phyloP scores from a whole-genome alignment of 1,140 invertebrate species.

The Paralvinella palmiformis region DNA sequence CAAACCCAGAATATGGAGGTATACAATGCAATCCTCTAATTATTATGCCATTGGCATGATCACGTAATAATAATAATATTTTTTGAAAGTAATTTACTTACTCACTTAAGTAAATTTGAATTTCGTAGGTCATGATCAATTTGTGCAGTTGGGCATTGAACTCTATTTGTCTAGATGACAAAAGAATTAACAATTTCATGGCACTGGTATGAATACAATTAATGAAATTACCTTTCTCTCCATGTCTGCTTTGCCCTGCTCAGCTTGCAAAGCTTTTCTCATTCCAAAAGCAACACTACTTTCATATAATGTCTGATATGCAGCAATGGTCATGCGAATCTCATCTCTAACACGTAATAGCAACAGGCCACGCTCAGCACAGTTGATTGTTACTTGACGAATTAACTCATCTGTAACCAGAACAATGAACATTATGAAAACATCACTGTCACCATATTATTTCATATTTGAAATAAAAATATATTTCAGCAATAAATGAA shows the following conservation, averaged over 20 bases:
- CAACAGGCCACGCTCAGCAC: conserved; percentile 89
- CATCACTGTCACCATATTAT: conserved; percentile 44
- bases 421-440: neutral
- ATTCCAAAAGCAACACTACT: conserved; percentile 97
- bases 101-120: too few relatives aligned
- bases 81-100: too few relatives aligned
- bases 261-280: conserved; percentile 86
- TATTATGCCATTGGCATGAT: too few relatives aligned
- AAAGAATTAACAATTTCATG: too few relatives aligned
- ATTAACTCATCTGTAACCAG: conserved; percentile 76
- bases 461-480: too few relatives aligned
- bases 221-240: conserved; percentile 51
- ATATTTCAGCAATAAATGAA: neutral
- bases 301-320: conserved; percentile 91
- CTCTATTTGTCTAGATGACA: too few relatives aligned
- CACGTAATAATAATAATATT: too few relatives aligned
- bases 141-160: too few relatives aligned
- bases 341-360: conserved; percentile 89
- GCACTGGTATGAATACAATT: too few relatives aligned
- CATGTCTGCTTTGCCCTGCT: conserved; percentile 65
- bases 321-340: conserved; percentile 89
- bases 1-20: too few relatives aligned
- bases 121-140: too few relatives aligned
- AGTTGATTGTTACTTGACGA: conserved; percentile 93
- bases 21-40: too few relatives aligned